Base-by-base conservation (phyloP, 2,888 invertebrate species). In the Stenodera caucasica region DNA sequence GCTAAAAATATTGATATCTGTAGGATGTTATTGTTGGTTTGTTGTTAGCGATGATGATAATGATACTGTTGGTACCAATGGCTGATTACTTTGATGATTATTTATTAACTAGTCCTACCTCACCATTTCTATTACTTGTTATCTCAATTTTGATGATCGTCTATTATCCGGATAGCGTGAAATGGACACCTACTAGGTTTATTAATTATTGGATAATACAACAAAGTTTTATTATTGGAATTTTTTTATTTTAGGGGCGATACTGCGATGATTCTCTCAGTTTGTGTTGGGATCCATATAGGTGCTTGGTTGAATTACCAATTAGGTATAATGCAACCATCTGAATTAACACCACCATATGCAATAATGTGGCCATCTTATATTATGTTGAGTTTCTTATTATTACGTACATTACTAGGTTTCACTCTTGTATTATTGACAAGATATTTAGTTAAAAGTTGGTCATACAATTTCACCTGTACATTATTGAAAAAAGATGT, bases 151-250 rank as follows among this genome's bases (percentile, higher is more conserved):
- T 87, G 29, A 84, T 89, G 72, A 87, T 94, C 64, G 83, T 90
- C 45, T 90, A 87, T 76, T 92, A 94, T 79, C 96, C 96, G 0
- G 86, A 87, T 66, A 88, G 91, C 54, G 89, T 91, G 68, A 89
- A 88, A 73, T 95, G 95, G 94, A 95, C 94, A 55, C 94, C 95
- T 7, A 94, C 95, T 15, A 88, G 90, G 92, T 91, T 81, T 76
- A 66, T 62, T 55, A 9, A 37, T 29, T 45, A 3, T 23, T 1
- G 5, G 2, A 26, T 12, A 23, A n/a, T 15, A 55, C 2, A 15
- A 49, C 1, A 26, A 50, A 49, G 21, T 21, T 49, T 55, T 6
- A 29, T 12, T 8, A 29, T 14, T 4, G 32, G 3, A 61, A 53
- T 58, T 30, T 83, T 82, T 12, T 81, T 61, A 29, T 84, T 84